These are phyloP conservation scores for Aspidapion aeneum DNA, from an alignment of 2,888 invertebrate genomes.

Conservation along the genomic window DNA sequence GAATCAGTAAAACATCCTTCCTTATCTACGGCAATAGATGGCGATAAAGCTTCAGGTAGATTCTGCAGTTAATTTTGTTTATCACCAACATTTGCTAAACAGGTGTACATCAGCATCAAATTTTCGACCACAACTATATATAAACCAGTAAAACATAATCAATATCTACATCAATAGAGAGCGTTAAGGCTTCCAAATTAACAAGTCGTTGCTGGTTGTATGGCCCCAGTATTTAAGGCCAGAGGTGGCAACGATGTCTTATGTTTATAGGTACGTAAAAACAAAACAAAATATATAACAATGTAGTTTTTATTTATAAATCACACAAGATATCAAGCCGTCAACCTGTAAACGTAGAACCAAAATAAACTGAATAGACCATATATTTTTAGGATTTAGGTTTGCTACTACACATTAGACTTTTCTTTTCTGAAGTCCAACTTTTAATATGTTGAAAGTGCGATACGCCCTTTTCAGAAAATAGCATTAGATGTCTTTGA, in stretches of 20 bases:
- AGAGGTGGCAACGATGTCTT: slow-evolving; percentile 42
- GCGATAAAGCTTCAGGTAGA: slow-evolving; percentile 49
- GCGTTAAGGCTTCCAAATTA: slow-evolving; percentile 53
- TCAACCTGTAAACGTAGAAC: too few relatives aligned
- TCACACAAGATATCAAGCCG: too few relatives aligned
- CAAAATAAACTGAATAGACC: too few relatives aligned
- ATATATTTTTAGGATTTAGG: too few relatives aligned
- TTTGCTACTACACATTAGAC: too few relatives aligned
- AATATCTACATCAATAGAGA: slow-evolving; percentile 43
- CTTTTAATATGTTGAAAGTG: too few relatives aligned
- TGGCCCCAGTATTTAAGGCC: slow-evolving; percentile 53
- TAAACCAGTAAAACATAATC: slow-evolving; percentile 51
- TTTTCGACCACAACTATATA: slow-evolving; percentile 45
- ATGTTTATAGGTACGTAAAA: too few relatives aligned
- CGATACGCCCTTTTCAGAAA: slow-evolving; percentile 7
- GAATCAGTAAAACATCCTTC: slow-evolving; percentile 52
- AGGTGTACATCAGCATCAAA: slow-evolving; percentile 48
- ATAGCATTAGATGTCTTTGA: slow-evolving; percentile 7
- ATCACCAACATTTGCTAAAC: slow-evolving; percentile 39
- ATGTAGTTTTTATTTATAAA: too few relatives aligned
- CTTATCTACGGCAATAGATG: slow-evolving; percentile 44
- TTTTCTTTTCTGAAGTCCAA: too few relatives aligned
- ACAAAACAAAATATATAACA: too few relatives aligned
- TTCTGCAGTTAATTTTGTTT: slow-evolving; percentile 46
- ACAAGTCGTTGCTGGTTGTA: slow-evolving; percentile 48